A percentile compares a stretch with the other conserved stretches of the same genome.
These are phyloP conservation scores for Urocolius indicus DNA, from an alignment of 2,113 vertebrate genomes.

Conservation along the genomic window DNA sequence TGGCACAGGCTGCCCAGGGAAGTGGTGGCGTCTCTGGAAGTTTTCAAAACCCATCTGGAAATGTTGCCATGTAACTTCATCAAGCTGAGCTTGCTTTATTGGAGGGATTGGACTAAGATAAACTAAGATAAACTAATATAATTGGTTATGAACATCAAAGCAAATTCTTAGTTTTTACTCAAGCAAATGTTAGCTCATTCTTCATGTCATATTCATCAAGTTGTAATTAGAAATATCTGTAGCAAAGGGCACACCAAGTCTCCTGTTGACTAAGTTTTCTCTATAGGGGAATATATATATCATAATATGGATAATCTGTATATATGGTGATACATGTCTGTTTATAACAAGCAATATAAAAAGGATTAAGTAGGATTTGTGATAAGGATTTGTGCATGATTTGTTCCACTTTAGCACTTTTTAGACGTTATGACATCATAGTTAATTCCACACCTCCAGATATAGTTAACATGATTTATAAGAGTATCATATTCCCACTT, in stretches of 20 bases:
- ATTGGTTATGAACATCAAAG: not conserved
- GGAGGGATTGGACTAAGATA: not conserved
- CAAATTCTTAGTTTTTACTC: not conserved
- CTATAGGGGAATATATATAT: not conserved
- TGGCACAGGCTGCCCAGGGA: no score
- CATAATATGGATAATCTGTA: not conserved
- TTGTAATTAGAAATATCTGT: not conserved
- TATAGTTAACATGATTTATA: constrained; percentile 42
- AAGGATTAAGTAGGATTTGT: constrained; percentile 50
- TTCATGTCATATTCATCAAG: not conserved
- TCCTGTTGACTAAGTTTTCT: not conserved
- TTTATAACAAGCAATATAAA: constrained; percentile 34
- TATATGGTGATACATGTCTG: not conserved
- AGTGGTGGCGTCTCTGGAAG: no score
- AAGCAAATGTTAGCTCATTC: not conserved
- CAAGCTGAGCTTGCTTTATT: no score
- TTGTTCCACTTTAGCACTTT: constrained; percentile 40
- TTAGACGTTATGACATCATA: not conserved
- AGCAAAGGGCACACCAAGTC: not conserved
- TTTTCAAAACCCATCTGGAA: no score
- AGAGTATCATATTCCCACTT: constrained; percentile 7
- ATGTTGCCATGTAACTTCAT: no score
- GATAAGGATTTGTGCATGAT: constrained; percentile 2
- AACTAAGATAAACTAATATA: not conserved
- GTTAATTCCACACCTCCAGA: constrained; percentile 24